Percentiles rank a stretch among this genome's conserved stretches.
phyloP scores from a whole-genome alignment of 2,797 vertebrate species.

The Catamblyrhynchus diadema region DNA sequence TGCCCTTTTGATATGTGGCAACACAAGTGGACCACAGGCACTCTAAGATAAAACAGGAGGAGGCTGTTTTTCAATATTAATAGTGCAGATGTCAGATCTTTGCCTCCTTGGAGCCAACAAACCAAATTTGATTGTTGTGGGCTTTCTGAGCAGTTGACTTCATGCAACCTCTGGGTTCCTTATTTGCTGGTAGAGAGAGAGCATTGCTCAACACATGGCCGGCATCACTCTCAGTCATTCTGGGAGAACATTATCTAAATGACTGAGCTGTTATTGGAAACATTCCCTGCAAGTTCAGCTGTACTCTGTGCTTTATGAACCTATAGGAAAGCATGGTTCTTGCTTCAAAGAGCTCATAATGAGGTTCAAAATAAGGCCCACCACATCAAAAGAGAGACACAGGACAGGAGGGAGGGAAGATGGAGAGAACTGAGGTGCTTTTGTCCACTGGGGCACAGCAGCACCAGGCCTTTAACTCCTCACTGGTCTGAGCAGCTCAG shows the following conservation, averaged over 20 bases:
- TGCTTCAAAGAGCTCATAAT: slow-evolving; percentile 57
- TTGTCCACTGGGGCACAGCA: background rate
- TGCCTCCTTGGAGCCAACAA: slow-evolving; percentile 19
- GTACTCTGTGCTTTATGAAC: slow-evolving; percentile 12
- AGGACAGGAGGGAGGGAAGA: background rate
- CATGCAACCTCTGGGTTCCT: background rate
- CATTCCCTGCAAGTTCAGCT: slow-evolving; percentile 52
- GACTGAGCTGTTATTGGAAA: slow-evolving; percentile 54
- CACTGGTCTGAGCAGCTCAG: background rate
- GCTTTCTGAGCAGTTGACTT: slow-evolving; percentile 37
- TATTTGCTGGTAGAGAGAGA: slow-evolving; percentile 1
- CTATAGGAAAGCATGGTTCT: background rate
- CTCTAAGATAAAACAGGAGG: slow-evolving; percentile 49
- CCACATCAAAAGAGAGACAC: slow-evolving; percentile 48
- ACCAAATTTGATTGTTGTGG: slow-evolving; percentile 34
- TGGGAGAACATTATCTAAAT: slow-evolving; percentile 39
- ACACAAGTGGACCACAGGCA: slow-evolving; percentile 51
- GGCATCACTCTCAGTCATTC: slow-evolving; percentile 15
- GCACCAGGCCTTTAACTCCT: background rate
- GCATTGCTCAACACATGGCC: slow-evolving; percentile 51
- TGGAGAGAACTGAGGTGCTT: slow-evolving; percentile 1
- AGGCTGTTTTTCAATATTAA: slow-evolving; percentile 24
- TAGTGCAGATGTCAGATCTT: slow-evolving; percentile 36
- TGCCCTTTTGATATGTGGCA: slow-evolving; percentile 50
- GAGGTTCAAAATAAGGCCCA: slow-evolving; percentile 32